These are phyloP conservation scores for Alethe castanea DNA, from an alignment of 2,113 vertebrate species.

Conservation along the genomic window DNA sequence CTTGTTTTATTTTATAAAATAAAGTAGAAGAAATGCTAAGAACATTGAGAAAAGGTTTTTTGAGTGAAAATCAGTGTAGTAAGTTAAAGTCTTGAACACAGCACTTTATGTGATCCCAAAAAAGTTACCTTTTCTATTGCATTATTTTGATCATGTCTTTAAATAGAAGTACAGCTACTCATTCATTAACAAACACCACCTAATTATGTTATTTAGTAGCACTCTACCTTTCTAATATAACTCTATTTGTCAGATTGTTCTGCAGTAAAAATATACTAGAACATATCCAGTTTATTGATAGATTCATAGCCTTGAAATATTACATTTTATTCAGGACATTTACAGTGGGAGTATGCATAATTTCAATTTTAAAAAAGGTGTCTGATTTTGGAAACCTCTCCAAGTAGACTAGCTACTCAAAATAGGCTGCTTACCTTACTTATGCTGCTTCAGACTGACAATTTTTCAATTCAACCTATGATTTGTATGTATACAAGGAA, in stretches of 20 bases:
- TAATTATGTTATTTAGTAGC: background rate
- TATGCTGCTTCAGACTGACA: background rate
- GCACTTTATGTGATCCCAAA: background rate
- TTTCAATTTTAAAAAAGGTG: background rate
- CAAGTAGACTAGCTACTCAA: background rate
- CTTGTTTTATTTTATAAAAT: background rate
- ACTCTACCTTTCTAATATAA: background rate
- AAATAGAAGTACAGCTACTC: background rate
- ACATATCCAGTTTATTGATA: background rate
- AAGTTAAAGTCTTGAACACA: background rate
- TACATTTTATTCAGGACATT: background rate
- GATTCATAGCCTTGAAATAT: background rate
- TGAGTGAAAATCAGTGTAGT: background rate
- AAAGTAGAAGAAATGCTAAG: background rate
- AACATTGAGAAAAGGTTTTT: background rate
- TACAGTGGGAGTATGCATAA: background rate
- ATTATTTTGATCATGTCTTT: constrained; percentile 10
- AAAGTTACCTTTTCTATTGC: background rate
- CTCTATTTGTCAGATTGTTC: constrained; percentile 8
- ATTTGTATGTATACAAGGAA: background rate
- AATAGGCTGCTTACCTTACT: background rate
- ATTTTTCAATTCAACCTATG: background rate
- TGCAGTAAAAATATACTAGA: background rate
- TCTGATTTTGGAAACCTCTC: background rate
- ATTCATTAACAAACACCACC: background rate